Base-by-base conservation (phyloP, 2,888 invertebrate genomes). In the Synanthedon formicaeformis region DNA sequence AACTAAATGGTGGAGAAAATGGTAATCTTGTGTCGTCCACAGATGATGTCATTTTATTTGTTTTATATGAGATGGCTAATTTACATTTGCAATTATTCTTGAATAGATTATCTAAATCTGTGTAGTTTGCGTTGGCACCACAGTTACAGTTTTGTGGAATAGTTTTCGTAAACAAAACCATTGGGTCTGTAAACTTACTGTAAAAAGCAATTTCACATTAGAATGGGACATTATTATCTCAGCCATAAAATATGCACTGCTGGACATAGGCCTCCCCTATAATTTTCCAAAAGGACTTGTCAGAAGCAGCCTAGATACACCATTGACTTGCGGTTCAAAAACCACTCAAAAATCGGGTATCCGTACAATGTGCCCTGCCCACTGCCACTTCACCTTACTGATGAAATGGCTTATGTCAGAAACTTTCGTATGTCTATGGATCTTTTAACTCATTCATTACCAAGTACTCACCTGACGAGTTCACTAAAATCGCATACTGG, bases 21-120 rank as follows among this genome's bases (percentile, higher is more conserved):
- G 58, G 49, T 13, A 62, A 54, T 51, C 55, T 56, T 41, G 52
- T 62, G 55, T 55, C 65, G 8, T 51, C 53, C 11, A 58, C 45
- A 10, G 48, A 55, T 40, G 56, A 54, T 52, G 54, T 63, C n/a
- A 40, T 51, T 48, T 57, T 64, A 48, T 55, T 56, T 6, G 50
- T 52, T 13, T 49, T 53, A 16, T 61, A 58, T 50, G 52, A 45
- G 13, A 66, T 48, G 2, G 70, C 65, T 41, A 71, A 55, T 13
- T 67, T 62, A 66, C 81, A 85, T 48, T 58, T 63, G 56, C 86
- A 84, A 55, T 69, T 60, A 56, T 68, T 72, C 41, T 60, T 68
- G 41, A 62, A 23, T 51, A 69, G 60, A 53, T 64, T 58, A 41
- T 67, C 60, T 23, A 76, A 53, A 4, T 64, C 59, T 27, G 48